phyloP scores from a whole-genome alignment of 2,113 vertebrate genomes.

The Isichthys henryi region DNA sequence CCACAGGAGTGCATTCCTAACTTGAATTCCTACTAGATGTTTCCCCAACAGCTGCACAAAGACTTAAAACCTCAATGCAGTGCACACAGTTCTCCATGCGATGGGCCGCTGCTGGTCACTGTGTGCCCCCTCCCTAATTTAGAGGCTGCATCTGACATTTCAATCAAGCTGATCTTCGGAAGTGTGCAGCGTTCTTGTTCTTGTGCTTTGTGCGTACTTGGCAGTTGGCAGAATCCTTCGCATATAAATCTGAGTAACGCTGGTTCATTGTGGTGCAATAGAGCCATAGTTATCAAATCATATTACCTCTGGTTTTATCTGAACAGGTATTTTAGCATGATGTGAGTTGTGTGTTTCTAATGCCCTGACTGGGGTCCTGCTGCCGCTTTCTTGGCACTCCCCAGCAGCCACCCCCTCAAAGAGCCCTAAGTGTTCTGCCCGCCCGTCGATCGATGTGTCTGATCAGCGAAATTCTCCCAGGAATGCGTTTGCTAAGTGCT shows the following conservation, averaged over 20 bases:
- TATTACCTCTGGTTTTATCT: constrained; percentile 4
- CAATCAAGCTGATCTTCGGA: constrained; percentile 14
- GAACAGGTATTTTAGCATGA: constrained; percentile 1
- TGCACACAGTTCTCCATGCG: neutral
- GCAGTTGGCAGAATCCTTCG: neutral
- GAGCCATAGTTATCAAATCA: neutral
- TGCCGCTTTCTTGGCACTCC: neutral
- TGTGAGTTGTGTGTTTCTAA: constrained; percentile 11
- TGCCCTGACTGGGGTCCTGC: neutral
- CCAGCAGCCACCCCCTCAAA: neutral
- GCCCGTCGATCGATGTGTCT: constrained; percentile 29
- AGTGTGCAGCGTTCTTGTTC: too few relatives aligned
- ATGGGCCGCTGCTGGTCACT: neutral
- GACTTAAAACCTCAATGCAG: constrained; percentile 15
- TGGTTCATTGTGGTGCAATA: neutral
- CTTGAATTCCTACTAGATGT: constrained; percentile 35
- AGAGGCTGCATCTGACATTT: constrained; percentile 35
- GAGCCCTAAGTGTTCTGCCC: constrained; percentile 23
- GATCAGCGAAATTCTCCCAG: constrained; percentile 39
- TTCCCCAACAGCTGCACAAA: constrained; percentile 39
- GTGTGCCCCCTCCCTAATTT: constrained; percentile 11
- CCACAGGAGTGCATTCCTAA: neutral
- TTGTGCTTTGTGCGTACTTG: constrained; percentile 4
- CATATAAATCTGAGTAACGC: constrained; percentile 21
- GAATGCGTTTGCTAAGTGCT: constrained; percentile 37